A percentile compares a stretch with the other conserved stretches of the same genome.
Conservation (phyloP, 2,888 invertebrate genomes). For the Apodemia zela region DNA sequence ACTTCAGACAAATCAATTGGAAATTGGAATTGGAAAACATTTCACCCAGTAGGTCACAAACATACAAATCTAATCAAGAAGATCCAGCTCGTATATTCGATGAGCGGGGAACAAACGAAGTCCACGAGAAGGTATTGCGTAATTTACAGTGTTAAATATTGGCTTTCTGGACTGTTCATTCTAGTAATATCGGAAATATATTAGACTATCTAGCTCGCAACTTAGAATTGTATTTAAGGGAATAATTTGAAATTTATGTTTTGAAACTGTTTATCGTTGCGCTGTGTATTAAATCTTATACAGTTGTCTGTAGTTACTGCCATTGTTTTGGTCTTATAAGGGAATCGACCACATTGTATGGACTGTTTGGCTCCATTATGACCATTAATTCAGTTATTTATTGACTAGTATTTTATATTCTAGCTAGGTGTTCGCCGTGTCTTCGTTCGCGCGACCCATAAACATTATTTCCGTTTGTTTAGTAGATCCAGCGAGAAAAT, state of each 20-base stretch:
- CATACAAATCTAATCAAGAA: slow-evolving; percentile 9
- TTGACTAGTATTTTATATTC: too few relatives aligned
- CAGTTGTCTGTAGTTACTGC: too few relatives aligned
- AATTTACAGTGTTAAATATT: slow-evolving; percentile 7
- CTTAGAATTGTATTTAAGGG: neutral
- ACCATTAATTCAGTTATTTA: too few relatives aligned
- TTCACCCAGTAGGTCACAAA: slow-evolving; percentile 4
- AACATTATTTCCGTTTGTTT: too few relatives aligned
- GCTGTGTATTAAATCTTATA: neutral
- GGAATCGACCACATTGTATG: too few relatives aligned
- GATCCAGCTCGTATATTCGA: neutral
- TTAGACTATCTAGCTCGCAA: neutral
- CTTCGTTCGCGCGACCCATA: too few relatives aligned
- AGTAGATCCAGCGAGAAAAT: too few relatives aligned
- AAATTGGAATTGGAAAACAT: slow-evolving; percentile 11
- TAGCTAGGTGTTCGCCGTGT: too few relatives aligned
- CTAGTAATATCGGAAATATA: slow-evolving; percentile 11
- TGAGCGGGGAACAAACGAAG: neutral
- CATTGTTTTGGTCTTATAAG: too few relatives aligned
- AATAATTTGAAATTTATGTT: slow-evolving; percentile 4
- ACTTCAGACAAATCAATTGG: slow-evolving; percentile 3
- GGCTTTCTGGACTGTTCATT: slow-evolving; percentile 4
- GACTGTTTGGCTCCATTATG: too few relatives aligned
- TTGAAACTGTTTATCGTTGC: neutral
- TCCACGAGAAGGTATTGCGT: neutral